Evolutionary conservation across 1,140 invertebrate genomes (phyloP), one percentile per base, ranked within the genome.

Genomic region (Ooceraea biroi): DNA sequence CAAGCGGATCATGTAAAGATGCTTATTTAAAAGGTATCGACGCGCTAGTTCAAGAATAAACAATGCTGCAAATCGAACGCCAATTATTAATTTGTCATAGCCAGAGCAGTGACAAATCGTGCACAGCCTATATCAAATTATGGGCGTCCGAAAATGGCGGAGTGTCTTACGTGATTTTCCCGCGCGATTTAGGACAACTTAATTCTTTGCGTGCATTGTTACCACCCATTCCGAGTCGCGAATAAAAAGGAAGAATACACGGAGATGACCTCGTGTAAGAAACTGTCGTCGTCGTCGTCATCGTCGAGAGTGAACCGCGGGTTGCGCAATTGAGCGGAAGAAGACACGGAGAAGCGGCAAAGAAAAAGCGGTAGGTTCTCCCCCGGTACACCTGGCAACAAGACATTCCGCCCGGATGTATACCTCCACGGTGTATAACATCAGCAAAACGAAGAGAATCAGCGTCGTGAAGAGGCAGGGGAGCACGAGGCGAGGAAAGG

Each of bases 381-480:
- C 60, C 68, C 58, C 55, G 50, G 44, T 83, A 88, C 87, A 88
- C 86, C 87, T 88, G 86, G 87, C 87, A 85, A 88, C 86, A 85
- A 83, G 86, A 88, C 83, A 77, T 78, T 85, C 78, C 76, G 86
- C 72, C 87, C 77, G 86, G 87, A 88, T 88, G 86, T 88, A 88
- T 36, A 88, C 83, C 76, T 85, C 65, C 86, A 71, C 76, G 57
- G 65, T 71, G 74, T 85, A 66, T 66, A 88, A 88, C 87, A 83
- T 83, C 68, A 77, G 61, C 87, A 77, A 85, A 85, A 88, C 58
- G 86, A 74, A 88, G 83, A 84, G 76, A 87, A 88, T 84, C 85
- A 63, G 22, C 36, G 65, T 46, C 50, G 30, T 14, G 73, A 68
- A 41, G 50, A 78, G 83, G 17, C 61, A 25, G 8, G 72, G 74